Conservation (phyloP, 2,113 vertebrate species). For the Plecturocebus donacophilus region DNA sequence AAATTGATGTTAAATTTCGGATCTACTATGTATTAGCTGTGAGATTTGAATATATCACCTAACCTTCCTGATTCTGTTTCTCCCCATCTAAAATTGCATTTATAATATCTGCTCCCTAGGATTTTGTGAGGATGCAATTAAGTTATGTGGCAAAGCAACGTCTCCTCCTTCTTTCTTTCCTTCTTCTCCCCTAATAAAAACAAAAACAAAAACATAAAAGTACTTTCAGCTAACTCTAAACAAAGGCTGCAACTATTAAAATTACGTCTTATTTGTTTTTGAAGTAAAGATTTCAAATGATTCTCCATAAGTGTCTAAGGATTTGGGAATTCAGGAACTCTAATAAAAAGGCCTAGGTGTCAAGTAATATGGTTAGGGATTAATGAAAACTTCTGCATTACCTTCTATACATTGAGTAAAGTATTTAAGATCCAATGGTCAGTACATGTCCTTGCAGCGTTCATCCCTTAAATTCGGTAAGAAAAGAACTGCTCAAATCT, state of each 20-base stretch:
- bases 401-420: not conserved
- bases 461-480: conserved; percentile 50
- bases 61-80: not conserved
- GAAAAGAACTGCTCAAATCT: conserved; percentile 62
- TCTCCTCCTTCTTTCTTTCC: not conserved
- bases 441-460: not conserved
- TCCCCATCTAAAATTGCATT: not conserved
- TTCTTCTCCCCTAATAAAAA: not conserved
- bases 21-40: not conserved
- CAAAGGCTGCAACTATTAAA: conserved; percentile 28
- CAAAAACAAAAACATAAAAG: not conserved
- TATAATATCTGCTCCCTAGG: not conserved
- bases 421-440: conserved; percentile 45
- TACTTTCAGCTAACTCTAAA: not conserved
- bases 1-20: conserved; percentile 19
- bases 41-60: not conserved
- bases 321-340: not conserved
- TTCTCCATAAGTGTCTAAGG: not conserved
- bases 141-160: not conserved
- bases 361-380: not conserved
- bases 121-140: not conserved
- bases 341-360: not conserved
- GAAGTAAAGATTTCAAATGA: conserved; percentile 11
- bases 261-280: not conserved
- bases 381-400: conserved; percentile 27